Evolutionary conservation across 64 coral and sea anemone genomes (phyloP), one percentile per base, ranked within the genome.

Genomic region (Stichodactyla helianthus): DNA sequence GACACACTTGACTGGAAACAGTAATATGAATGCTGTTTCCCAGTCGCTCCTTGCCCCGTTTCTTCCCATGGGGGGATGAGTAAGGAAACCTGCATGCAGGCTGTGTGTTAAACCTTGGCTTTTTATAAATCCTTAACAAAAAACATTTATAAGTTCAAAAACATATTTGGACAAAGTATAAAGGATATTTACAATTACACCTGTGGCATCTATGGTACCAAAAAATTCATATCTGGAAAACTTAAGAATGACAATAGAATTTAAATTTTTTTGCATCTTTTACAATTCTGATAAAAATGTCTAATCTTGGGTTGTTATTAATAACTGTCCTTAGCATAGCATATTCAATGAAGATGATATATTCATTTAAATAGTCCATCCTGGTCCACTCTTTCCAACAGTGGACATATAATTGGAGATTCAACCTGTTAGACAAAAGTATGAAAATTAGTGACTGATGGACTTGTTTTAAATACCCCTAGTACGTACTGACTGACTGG

Each of bases 341-440:
- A 60, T 1, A 60, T 60, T 60, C 18, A 60, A 22, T n/a, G 62
- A 5, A 65, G 8, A 6, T n/a, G 18, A 12, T 22, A n/a, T 65
- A n/a, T 17, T 65, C 25, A 74, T 27, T 25, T 84, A 87, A 98
- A 98, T 57, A 98, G 81, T 12, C 93, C 89, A 65, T 98, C 25
- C 23, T 92, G 84, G 31, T 98, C 95, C 86, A 89, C 74, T 23
- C 94, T 94, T 68, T 98, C 35, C 58, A 98, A 59, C 35, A 98
- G 83, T 10, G 95, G 88, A 79, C 95, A 98, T n/a, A 98, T 91
- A 82, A 98, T 98, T 59, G 95, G 95, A 17, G 95, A 98, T 79
- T 98, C 95, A 23, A 98, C 95, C 95, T 98, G 64, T n/a, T 85
- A 26, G 82, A 71, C 6, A 82, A 85, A 22, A 81, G 89, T 56